These are phyloP conservation scores for Oceanodroma leucorhoa DNA, from an alignment of 2,797 vertebrate species.

Conservation along the genomic window DNA sequence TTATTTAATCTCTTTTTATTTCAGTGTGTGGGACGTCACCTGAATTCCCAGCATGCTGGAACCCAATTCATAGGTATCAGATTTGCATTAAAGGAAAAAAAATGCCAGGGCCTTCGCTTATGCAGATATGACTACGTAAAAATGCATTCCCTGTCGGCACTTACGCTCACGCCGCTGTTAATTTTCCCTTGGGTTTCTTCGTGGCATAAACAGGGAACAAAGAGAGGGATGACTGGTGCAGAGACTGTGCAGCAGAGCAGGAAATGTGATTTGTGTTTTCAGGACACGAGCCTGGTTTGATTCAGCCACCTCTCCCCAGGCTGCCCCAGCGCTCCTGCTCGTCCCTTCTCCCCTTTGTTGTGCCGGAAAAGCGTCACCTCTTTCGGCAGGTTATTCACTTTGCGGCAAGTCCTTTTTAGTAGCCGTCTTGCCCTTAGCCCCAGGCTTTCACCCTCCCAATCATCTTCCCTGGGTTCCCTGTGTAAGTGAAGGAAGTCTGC, in stretches of 20 bases:
- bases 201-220: not conserved
- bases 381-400: not conserved
- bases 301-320: rapidly evolving
- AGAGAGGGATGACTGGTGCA: not conserved
- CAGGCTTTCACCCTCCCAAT: not conserved
- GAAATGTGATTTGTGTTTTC: not conserved
- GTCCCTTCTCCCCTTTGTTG: not conserved
- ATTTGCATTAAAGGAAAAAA: not conserved
- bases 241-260: not conserved
- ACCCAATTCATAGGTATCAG: rapidly evolving
- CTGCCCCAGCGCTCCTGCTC: not conserved
- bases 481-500: not conserved
- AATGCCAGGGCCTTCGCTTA: not conserved
- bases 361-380: not conserved
- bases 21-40: not conserved
- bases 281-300: not conserved
- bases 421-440: not conserved
- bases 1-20: not conserved
- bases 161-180: not conserved
- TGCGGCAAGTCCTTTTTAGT: not conserved
- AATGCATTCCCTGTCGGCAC: not conserved
- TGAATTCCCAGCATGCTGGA: not conserved
- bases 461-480: not conserved
- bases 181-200: not conserved
- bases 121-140: not conserved